Conservation (phyloP, 2,888 invertebrate genomes). For the Eudasyphora cyanicolor region DNA sequence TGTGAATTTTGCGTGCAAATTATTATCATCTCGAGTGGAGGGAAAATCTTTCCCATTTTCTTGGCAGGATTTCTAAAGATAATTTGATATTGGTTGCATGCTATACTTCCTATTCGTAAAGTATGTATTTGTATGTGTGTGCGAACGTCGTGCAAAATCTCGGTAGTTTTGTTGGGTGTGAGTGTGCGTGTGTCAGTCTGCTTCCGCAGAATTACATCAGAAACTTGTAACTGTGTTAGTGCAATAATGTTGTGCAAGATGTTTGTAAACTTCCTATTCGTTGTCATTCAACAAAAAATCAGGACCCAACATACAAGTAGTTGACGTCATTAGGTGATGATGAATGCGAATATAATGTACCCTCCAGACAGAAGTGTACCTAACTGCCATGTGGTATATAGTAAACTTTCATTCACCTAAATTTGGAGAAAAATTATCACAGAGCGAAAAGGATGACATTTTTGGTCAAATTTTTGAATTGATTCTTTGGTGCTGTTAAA, state of each 20-base stretch:
- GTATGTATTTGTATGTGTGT: background rate
- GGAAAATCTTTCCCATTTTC: conserved; percentile 39
- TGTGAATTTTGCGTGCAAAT: conserved; percentile 66
- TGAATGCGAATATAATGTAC: too few relatives aligned
- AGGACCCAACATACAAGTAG: background rate
- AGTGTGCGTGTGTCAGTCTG: conserved; percentile 6
- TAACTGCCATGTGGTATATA: too few relatives aligned
- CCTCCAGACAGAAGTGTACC: too few relatives aligned
- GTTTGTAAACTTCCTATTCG: conserved; percentile 28
- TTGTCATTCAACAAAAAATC: conserved; percentile 46
- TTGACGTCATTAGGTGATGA: background rate
- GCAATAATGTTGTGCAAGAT: conserved; percentile 35
- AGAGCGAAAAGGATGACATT: too few relatives aligned
- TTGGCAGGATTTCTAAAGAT: conserved; percentile 53
- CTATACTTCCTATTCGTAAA: conserved; percentile 1
- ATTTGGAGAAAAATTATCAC: too few relatives aligned
- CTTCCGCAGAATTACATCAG: background rate
- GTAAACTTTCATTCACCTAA: too few relatives aligned
- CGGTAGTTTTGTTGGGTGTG: background rate
- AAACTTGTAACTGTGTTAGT: background rate
- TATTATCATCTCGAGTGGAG: conserved; percentile 44
- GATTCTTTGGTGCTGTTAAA: too few relatives aligned
- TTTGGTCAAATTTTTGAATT: too few relatives aligned
- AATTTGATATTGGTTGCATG: conserved; percentile 57
- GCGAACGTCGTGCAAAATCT: background rate